Evolutionary conservation across 2,113 vertebrate genomes (phyloP), one percentile per base, ranked within the genome.

Genomic region (Hydrochoerus hydrochaeris): DNA sequence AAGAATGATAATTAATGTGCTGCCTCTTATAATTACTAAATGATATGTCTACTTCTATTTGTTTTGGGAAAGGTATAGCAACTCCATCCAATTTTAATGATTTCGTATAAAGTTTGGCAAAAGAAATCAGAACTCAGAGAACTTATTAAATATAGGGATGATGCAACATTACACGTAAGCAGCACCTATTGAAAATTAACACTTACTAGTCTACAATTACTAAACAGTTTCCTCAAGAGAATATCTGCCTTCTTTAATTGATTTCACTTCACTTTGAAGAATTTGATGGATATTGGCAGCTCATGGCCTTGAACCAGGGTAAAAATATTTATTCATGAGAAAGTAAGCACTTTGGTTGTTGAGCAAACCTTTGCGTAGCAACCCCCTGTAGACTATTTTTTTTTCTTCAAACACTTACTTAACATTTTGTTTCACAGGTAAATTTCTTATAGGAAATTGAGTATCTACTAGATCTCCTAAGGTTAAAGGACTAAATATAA

Each of bases 151-250:
- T 63, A 87, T 32, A 57, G 84, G 67, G 38, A 71, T 91, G 89
- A 90, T 81, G 62, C 69, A 82, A 67, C 12, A 26, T 88, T 90
- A 69, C 26, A 52, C 85, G 89, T 95, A 93, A 94, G 41, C n/a
- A 94, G 67, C 63, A 94, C 80, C 93, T 97, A 52, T 96, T 96
- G 89, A 97, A 90, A 97, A 96, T 97, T 91, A 95, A 93, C 26
- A 96, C 67, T 19, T 86, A 94, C 92, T 89, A 41, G 88, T 38
- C 24, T 71, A 7, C 58, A 94, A 88, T 95, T 95, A 97, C 77
- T 94, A 91, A 96, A 90, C 54, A 80, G n/a, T 96, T 97, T 94
- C 49, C 93, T 95, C 82, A 90, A 80, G 77, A 88, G 88, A 24
- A 67, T 84, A 85, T 85, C 62, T 94, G 62, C 65, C 54, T 97